Evolutionary conservation across 2,113 vertebrate genomes (phyloP).

Genomic region (Sceloporus undulatus): DNA sequence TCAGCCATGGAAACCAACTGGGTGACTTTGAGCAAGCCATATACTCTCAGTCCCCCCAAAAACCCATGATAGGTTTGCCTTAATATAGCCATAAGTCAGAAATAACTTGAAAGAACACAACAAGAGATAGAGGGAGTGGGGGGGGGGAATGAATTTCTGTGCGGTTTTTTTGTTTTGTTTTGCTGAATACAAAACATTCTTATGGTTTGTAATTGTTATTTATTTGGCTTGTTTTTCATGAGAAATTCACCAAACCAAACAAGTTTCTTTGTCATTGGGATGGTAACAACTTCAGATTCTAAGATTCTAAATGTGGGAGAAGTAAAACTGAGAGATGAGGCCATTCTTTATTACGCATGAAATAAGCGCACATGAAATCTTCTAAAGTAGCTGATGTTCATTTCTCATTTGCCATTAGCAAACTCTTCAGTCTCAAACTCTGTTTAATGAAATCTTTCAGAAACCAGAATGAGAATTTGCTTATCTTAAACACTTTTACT

Average conservation of each 20-base stretch:
- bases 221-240: not conserved
- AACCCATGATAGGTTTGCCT: too few species aligned
- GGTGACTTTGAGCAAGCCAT: too few species aligned
- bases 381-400: not conserved
- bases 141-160: not conserved
- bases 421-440: not conserved
- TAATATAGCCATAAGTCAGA: too few species aligned
- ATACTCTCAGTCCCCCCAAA: too few species aligned
- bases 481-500: not conserved
- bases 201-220: not conserved
- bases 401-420: slow-evolving; percentile 18
- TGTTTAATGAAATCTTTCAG: slow-evolving; percentile 7
- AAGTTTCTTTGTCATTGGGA: too few species aligned
- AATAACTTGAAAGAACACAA: too few species aligned
- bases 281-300: too few species aligned
- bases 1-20: not conserved
- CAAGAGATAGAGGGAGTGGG: too few species aligned
- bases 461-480: not conserved
- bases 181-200: not conserved
- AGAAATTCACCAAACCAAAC: not conserved
- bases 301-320: too few species aligned
- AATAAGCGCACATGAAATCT: not conserved
- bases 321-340: too few species aligned
- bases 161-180: too few species aligned
- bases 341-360: slow-evolving; percentile 10